Evolutionary conservation across 2,888 invertebrate genomes (phyloP), one percentile per base, ranked within the genome.

Genomic region (Hylaea fasciaria): DNA sequence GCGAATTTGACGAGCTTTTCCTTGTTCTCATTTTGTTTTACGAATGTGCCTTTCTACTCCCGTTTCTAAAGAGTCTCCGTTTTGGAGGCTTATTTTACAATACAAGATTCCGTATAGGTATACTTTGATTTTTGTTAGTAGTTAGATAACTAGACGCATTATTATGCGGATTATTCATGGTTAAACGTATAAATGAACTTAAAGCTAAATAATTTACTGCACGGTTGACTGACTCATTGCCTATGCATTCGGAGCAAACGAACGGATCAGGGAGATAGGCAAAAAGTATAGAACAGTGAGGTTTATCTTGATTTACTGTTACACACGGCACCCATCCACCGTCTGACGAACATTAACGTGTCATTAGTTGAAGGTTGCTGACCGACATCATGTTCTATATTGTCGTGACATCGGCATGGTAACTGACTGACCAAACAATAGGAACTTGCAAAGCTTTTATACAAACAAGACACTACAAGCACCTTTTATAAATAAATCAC

Each of bases 271-370:
- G 83, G 77, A 85, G 86, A 86, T 88, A 87, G 85, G 85, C 83
- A 89, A 88, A 90, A 89, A 78, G 78, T 65, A 83, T 82, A 80
- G 81, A 89, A 85, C 82, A 84, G 83, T 86, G 83, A 87, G 80
- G 85, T 85, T 89, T 89, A 90, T 90, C 88, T 88, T 81, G 75
- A 77, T 89, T 87, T 91, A 91, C 91, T 90, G 91, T 92, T 92
- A 88, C 67, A 73, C 77, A 79, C 76, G 76, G 80, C 83, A 84
- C 81, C 79, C 83, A 83, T 68, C 82, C 80, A 76, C 80, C 73
- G 82, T 80, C 82, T 86, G 80, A 81, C 74, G 80, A 82, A 79
- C 82, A 88, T 87, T 89, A 89, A 82, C 86, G 83, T 89, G 85
- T 89, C 86, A 89, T 90, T 89, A 89, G 86, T 82, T 76, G 78